Percentiles rank a stretch among this genome's conserved stretches.
phyloP scores from a whole-genome alignment of 2,113 vertebrate species.

The Eleginops maclovinus region DNA sequence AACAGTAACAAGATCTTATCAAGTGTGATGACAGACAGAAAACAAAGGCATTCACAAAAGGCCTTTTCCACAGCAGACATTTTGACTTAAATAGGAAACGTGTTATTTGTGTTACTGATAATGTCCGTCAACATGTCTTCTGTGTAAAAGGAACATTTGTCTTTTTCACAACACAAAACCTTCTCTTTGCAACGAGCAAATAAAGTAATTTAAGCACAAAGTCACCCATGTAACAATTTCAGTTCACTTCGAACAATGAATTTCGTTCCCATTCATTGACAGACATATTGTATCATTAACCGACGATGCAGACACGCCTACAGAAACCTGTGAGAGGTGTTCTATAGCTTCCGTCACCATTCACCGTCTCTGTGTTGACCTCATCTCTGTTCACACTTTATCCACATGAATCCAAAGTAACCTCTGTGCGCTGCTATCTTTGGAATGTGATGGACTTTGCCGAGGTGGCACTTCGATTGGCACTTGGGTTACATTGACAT shows the following conservation, averaged over 20 bases:
- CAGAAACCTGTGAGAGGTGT: not conserved
- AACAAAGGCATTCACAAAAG: slow-evolving; percentile 1
- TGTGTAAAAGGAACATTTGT: not conserved
- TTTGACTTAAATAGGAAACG: not conserved
- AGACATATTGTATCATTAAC: not conserved
- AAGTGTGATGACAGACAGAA: slow-evolving; percentile 1
- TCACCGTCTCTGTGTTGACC: slow-evolving; percentile 29
- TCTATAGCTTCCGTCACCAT: not conserved
- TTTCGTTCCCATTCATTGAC: slow-evolving; percentile 50
- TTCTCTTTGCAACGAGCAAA: slow-evolving; percentile 8
- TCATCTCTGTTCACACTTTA: slow-evolving; percentile 24
- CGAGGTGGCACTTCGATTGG: slow-evolving; percentile 47
- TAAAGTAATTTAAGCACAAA: slow-evolving; percentile 27
- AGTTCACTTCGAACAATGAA: slow-evolving; percentile 31
- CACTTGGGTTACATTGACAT: slow-evolving; percentile 61
- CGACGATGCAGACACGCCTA: slow-evolving; percentile 14
- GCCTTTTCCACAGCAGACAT: slow-evolving; percentile 9
- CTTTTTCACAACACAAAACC: slow-evolving; percentile 14
- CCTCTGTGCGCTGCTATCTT: slow-evolving; percentile 65
- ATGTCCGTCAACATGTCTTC: not conserved
- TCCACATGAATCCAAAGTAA: slow-evolving; percentile 23
- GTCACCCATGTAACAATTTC: slow-evolving; percentile 52
- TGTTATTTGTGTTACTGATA: not conserved
- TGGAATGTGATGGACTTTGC: slow-evolving; percentile 78
- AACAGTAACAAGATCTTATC: slow-evolving; percentile 30